These are phyloP conservation scores for Centroberyx gerrardi DNA, from an alignment of 2,797 vertebrate genomes.

Conservation along the genomic window DNA sequence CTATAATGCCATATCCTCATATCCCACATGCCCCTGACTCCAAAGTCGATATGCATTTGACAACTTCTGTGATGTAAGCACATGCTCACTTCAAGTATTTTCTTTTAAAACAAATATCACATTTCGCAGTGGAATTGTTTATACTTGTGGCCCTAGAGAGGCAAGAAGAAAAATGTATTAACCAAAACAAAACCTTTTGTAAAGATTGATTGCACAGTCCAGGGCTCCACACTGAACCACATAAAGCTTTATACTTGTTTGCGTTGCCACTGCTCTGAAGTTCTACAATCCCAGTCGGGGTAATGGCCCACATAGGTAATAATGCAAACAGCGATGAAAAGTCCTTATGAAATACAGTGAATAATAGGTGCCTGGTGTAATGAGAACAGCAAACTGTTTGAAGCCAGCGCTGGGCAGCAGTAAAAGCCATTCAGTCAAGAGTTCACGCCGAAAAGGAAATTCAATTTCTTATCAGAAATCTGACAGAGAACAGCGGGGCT, in stretches of 20 bases:
- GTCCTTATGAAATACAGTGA: constrained; percentile 58
- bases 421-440: constrained; percentile 45
- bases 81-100: no score
- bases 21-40: no score
- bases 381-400: constrained; percentile 55
- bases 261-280: constrained; percentile 47
- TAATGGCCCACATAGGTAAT: constrained; percentile 69
- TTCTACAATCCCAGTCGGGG: constrained; percentile 50
- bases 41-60: no score
- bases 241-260: constrained; percentile 58
- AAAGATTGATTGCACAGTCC: constrained; percentile 32
- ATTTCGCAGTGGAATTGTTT: constrained; percentile 28
- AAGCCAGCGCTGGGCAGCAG: constrained; percentile 18
- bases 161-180: constrained; percentile 23
- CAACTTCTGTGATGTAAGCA: no score
- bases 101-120: constrained; percentile 12
- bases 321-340: constrained; percentile 57
- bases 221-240: constrained; percentile 7
- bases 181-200: constrained; percentile 48
- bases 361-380: constrained; percentile 55
- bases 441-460: constrained; percentile 43
- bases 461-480: constrained; percentile 31
- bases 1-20: no score
- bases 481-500: constrained; percentile 14
- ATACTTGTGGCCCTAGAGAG: constrained; percentile 24